Evolutionary conservation across 1,140 invertebrate genomes (phyloP).

Genomic region (Adelges cooleyi): DNA sequence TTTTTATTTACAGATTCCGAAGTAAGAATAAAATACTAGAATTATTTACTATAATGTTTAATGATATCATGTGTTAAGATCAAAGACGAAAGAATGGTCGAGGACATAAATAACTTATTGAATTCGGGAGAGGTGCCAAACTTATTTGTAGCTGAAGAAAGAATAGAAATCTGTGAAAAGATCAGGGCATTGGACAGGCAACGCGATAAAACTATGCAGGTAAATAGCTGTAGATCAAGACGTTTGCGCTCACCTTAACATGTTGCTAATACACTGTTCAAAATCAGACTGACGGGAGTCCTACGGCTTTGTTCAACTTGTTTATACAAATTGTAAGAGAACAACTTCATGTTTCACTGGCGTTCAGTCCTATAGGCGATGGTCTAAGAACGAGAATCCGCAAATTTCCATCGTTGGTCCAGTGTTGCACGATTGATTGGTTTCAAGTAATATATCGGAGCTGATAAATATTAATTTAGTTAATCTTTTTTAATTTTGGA

Average conservation of each 20-base stretch:
- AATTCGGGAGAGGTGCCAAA: slow-evolving; percentile 91
- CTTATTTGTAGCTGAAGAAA: slow-evolving; percentile 78
- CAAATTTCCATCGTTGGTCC: slow-evolving; percentile 89
- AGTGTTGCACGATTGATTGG: slow-evolving; percentile 96
- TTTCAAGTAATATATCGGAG: slow-evolving; percentile 66
- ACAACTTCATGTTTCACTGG: slow-evolving; percentile 82
- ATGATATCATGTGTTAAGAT: slow-evolving; percentile 45
- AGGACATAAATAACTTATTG: slow-evolving; percentile 87
- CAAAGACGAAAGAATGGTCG: slow-evolving; percentile 84
- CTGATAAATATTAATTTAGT: too few relatives aligned
- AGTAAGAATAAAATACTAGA: neutral
- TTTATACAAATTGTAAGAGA: slow-evolving; percentile 82
- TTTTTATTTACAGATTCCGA: slow-evolving; percentile 12
- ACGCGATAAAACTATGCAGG: slow-evolving; percentile 72
- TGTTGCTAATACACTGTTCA: neutral
- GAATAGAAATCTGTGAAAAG: slow-evolving; percentile 89
- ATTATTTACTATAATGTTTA: neutral
- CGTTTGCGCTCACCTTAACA: neutral
- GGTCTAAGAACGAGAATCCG: slow-evolving; percentile 72
- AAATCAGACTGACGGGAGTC: slow-evolving; percentile 71
- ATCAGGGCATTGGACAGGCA: slow-evolving; percentile 84
- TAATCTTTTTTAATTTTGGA: neutral
- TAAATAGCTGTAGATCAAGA: slow-evolving; percentile 26
- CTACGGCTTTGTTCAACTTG: slow-evolving; percentile 78
- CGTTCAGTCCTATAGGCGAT: slow-evolving; percentile 86